Evolutionary conservation across 2,113 vertebrate genomes (phyloP).

Genomic region (Mus spicilegus): DNA sequence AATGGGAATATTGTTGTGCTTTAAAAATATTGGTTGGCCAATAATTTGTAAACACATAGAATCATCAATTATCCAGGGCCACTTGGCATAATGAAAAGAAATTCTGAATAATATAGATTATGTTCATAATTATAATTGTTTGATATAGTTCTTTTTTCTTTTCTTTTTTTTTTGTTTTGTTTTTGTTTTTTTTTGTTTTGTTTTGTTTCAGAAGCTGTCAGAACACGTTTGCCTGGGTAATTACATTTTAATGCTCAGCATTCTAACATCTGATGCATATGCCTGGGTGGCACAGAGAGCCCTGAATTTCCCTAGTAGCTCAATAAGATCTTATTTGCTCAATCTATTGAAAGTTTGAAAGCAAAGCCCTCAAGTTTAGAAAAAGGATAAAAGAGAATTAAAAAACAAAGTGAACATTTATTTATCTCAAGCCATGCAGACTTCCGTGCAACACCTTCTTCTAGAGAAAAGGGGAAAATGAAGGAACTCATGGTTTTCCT

Average conservation of each 20-base stretch:
- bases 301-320: neutral
- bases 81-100: neutral
- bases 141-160: neutral
- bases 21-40: neutral
- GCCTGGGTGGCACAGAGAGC: neutral
- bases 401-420: neutral
- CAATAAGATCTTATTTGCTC: constrained; percentile 55
- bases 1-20: neutral
- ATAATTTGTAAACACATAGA: neutral
- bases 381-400: neutral
- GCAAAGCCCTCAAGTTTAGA: neutral
- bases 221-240: neutral
- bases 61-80: neutral
- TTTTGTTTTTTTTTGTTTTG: too few species aligned
- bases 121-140: neutral
- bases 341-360: constrained; percentile 49
- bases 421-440: neutral
- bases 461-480: neutral
- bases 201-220: neutral
- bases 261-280: neutral
- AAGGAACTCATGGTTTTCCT: neutral
- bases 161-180: neutral
- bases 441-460: constrained; percentile 9
- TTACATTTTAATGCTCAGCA: neutral
- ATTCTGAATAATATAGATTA: neutral